Conservation (phyloP, 2,888 invertebrate species). For the Elysia crispata region DNA sequence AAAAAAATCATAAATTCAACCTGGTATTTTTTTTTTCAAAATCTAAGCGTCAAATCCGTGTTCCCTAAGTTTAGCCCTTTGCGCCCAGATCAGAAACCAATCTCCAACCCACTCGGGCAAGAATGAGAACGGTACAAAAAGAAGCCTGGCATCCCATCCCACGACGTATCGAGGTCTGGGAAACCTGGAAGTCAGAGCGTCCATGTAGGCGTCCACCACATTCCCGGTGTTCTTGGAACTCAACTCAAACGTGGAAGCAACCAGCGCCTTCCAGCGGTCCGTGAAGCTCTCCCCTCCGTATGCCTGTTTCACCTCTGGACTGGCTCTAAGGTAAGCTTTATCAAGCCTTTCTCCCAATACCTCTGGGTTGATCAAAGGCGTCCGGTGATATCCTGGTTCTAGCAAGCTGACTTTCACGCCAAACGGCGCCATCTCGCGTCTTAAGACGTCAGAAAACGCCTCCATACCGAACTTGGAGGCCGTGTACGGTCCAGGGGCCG, state of each 20-base stretch:
- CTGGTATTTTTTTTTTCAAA: neutral
- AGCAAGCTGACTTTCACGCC: slow-evolving; percentile 32
- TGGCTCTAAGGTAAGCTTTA: no score
- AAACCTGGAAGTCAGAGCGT: slow-evolving; percentile 20
- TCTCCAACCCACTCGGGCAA: slow-evolving; percentile 31
- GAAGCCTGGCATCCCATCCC: slow-evolving; percentile 22
- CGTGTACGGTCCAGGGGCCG: neutral
- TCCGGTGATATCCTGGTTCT: slow-evolving; percentile 30
- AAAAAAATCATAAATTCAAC: no score
- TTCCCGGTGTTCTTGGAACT: slow-evolving; percentile 1
- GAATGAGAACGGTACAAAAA: slow-evolving; percentile 11
- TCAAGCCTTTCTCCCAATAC: neutral
- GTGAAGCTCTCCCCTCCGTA: no score
- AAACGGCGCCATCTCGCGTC: no score
- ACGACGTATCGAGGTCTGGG: slow-evolving; percentile 36
- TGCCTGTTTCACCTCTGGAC: no score
- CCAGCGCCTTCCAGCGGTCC: no score
- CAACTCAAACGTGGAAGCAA: no score
- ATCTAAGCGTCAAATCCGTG: neutral
- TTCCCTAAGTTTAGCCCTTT: neutral
- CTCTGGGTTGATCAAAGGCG: neutral
- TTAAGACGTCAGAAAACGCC: neutral
- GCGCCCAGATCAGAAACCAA: neutral
- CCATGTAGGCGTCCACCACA: slow-evolving; percentile 37
- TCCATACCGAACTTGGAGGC: neutral